A percentile compares a stretch with the other conserved stretches of the same genome.
Conservation (phyloP, 2,113 vertebrate species). For the Lophura nycthemera region DNA sequence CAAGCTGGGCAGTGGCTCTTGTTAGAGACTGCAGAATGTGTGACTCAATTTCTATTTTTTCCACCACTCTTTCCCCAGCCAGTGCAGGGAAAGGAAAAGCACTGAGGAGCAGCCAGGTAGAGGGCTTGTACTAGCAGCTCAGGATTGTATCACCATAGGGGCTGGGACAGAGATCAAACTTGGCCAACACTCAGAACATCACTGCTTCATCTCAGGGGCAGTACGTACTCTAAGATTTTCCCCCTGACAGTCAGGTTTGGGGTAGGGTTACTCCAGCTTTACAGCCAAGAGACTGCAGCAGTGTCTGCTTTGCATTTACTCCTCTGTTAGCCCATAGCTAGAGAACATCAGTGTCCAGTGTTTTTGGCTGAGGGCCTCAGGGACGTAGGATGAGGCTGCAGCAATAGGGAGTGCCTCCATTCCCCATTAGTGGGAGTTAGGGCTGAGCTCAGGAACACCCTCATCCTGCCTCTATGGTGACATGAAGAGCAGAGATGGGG, state of each 20-base stretch:
- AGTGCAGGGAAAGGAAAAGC: neutral
- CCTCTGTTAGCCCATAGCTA: no score
- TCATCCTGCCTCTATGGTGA: neutral
- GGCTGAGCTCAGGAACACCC: neutral
- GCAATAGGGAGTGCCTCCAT: neutral
- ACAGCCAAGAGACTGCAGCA: neutral
- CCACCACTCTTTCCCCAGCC: neutral
- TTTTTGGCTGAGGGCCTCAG: rapidly evolving
- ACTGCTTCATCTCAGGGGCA: rapidly evolving
- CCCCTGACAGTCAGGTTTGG: neutral
- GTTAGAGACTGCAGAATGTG: neutral
- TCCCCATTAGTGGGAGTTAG: rapidly evolving
- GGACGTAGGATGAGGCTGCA: neutral
- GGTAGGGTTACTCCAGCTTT: neutral
- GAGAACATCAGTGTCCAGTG: rapidly evolving
- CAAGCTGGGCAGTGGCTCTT: neutral
- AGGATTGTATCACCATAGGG: rapidly evolving
- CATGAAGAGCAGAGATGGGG: neutral
- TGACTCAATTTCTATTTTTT: neutral
- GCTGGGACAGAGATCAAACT: neutral
- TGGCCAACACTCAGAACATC: neutral
- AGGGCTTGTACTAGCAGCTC: neutral
- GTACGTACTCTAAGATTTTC: neutral
- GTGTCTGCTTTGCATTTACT: neutral
- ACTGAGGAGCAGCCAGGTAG: neutral